Evolutionary conservation across 2,113 vertebrate species (phyloP).

Genomic region (Lagopus muta): DNA sequence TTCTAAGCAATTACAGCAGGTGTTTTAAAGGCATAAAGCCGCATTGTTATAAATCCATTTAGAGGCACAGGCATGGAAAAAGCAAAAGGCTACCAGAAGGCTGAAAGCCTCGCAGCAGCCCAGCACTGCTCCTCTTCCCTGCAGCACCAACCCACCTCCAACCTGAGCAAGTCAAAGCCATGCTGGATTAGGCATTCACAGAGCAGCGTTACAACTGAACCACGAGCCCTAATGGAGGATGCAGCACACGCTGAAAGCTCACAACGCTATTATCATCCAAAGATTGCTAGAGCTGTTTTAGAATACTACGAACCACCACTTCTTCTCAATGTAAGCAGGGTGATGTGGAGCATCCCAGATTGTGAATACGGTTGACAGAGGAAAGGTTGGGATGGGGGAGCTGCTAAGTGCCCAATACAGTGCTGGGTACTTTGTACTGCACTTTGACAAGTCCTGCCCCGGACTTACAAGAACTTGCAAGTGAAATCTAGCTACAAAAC

Average conservation of each 20-base stretch:
- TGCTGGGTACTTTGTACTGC: neutral
- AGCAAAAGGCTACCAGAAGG: slow-evolving; percentile 3
- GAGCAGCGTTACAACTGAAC: neutral
- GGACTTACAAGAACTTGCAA: neutral
- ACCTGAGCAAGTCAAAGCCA: neutral
- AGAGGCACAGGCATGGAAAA: neutral
- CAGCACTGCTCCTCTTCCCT: neutral
- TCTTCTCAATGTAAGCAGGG: neutral
- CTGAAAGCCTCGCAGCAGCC: neutral
- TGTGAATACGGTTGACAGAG: neutral
- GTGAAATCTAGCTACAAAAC: neutral
- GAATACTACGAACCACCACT: neutral
- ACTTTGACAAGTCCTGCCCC: neutral
- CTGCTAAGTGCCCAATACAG: neutral
- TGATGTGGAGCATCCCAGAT: neutral
- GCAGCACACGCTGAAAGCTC: neutral
- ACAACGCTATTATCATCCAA: neutral
- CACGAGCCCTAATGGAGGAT: neutral
- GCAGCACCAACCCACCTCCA: neutral
- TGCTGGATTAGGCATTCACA: neutral
- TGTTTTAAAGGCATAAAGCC: slow-evolving; percentile 56
- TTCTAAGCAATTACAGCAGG: slow-evolving; percentile 57
- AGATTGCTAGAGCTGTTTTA: neutral
- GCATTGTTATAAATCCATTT: slow-evolving; percentile 42
- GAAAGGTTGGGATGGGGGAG: neutral